Evolutionary conservation across 2,797 vertebrate genomes (phyloP).

Genomic region (Sebastes baramenuke): DNA sequence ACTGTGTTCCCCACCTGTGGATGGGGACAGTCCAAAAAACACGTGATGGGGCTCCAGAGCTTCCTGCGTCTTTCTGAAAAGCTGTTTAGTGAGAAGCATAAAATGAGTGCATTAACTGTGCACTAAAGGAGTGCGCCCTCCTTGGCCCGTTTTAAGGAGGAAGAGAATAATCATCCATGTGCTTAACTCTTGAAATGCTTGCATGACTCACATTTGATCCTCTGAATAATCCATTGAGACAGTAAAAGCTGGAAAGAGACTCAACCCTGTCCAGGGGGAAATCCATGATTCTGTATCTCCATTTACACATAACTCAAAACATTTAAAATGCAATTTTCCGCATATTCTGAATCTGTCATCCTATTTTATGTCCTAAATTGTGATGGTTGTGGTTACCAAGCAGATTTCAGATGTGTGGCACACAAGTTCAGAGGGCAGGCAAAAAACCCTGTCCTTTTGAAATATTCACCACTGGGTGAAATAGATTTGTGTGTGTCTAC

Average conservation of each 20-base stretch:
- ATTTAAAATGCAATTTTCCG: conserved; percentile 11
- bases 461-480: conserved; percentile 19
- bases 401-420: not conserved
- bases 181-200: conserved; percentile 50
- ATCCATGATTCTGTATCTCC: not conserved
- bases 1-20: conserved; percentile 50
- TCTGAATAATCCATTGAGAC: conserved; percentile 46
- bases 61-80: not conserved
- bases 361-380: not conserved
- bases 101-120: not conserved
- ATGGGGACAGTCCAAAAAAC: conserved; percentile 5
- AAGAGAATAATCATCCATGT: conserved; percentile 43
- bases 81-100: conserved; percentile 6
- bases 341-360: not conserved
- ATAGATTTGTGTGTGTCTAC: not conserved
- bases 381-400: not conserved
- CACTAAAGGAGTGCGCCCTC: conserved; percentile 1
- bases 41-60: conserved; percentile 4
- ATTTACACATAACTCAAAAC: not conserved
- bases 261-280: not conserved
- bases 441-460: conserved; percentile 2
- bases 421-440: not conserved
- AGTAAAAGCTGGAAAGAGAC: conserved; percentile 34
- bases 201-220: conserved; percentile 45
- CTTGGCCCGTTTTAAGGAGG: conserved; percentile 22